These are phyloP conservation scores for Trichonephila clavipes DNA, from an alignment of 1,140 invertebrate species.

Conservation along the genomic window DNA sequence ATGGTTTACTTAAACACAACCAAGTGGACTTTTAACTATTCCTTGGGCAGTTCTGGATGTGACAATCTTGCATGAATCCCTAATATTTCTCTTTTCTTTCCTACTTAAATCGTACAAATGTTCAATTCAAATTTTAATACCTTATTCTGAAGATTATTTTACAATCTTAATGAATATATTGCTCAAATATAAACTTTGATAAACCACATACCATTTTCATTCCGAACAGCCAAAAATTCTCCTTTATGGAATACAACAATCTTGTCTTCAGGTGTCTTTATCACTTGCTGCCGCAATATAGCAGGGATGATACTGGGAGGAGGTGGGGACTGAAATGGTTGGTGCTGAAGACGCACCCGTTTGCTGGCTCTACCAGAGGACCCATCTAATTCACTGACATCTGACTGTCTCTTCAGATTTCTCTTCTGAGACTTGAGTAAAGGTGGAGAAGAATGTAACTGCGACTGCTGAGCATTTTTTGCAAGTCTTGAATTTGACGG, in stretches of 20 bases:
- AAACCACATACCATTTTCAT: conserved; percentile 83
- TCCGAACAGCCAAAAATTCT: conserved; percentile 93
- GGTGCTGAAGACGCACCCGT: conserved; percentile 85
- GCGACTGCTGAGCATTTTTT: conserved; percentile 35
- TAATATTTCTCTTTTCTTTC: too few species aligned
- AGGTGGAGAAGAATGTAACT: conserved; percentile 41
- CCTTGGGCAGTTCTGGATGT: too few species aligned
- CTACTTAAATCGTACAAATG: too few species aligned
- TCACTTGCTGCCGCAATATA: conserved; percentile 82
- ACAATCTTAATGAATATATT: too few species aligned
- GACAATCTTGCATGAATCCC: too few species aligned
- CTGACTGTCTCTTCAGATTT: conserved; percentile 35
- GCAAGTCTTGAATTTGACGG: not conserved
- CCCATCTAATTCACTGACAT: conserved; percentile 4
- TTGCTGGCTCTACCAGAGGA: conserved; percentile 80
- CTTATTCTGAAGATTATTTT: too few species aligned
- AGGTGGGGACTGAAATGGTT: conserved; percentile 90
- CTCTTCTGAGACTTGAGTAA: conserved; percentile 49
- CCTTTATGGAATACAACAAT: conserved; percentile 85
- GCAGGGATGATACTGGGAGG: conserved; percentile 85
- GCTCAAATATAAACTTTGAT: too few species aligned
- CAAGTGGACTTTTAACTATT: too few species aligned
- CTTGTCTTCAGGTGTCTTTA: conserved; percentile 88
- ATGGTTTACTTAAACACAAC: too few species aligned
- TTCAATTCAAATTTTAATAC: too few species aligned